Conservation (phyloP, 2,113 vertebrate genomes). For the cattle (Bos taurus) region ARS-UCD2.0 NC_037338.1:75160501-75161000, state of each 20-base stretch:
- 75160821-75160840: not conserved
- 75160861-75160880: conserved; percentile 21
- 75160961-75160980: not conserved
- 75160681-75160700: not conserved
- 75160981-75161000: not conserved
- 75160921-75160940: not conserved
- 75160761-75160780: not conserved
- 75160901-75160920: not conserved
- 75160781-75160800: not conserved
- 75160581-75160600: not conserved
- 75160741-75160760: not conserved
- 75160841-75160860: not conserved
- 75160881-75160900: not conserved
- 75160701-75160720: conserved; percentile 4
- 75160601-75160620: not conserved
- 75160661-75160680: not conserved
- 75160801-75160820: not conserved
- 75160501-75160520: not conserved
- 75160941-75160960: not conserved
- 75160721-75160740: not conserved
- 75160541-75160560: not conserved
- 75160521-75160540: not conserved
- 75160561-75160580: not conserved
- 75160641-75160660: conserved; percentile 23
- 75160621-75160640: not conserved